phyloP scores from a whole-genome alignment of 2,888 invertebrate genomes.

The Bibio marci region DNA sequence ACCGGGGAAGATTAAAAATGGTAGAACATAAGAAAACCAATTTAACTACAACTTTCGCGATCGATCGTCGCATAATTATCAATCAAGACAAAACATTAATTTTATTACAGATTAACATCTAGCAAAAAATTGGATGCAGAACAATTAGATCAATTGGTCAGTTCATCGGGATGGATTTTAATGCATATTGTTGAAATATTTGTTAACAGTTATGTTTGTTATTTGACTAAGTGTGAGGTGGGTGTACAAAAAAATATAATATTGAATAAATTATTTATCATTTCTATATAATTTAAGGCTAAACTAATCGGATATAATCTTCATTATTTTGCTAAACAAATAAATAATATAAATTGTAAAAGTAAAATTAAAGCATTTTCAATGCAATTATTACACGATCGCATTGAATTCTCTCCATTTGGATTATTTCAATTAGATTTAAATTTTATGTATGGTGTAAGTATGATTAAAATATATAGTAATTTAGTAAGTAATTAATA shows the following conservation, averaged over 20 bases:
- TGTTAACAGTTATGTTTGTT: background rate
- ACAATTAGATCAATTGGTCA: background rate
- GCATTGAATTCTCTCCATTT: slow-evolving; percentile 5
- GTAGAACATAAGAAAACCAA: too few relatives aligned
- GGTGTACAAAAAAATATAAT: background rate
- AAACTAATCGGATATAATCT: slow-evolving; percentile 1
- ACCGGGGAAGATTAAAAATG: too few relatives aligned
- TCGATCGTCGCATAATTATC: too few relatives aligned
- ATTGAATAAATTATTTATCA: background rate
- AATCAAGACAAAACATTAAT: background rate
- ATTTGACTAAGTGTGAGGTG: slow-evolving; percentile 3
- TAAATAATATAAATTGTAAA: background rate
- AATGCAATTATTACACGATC: slow-evolving; percentile 3
- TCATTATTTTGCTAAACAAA: slow-evolving; percentile 3
- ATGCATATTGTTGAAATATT: background rate
- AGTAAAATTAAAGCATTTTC: slow-evolving; percentile 2
- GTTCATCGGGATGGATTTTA: background rate
- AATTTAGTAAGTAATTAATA: too few relatives aligned
- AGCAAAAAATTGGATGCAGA: background rate
- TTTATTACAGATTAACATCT: background rate
- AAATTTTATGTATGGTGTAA: slow-evolving; percentile 5
- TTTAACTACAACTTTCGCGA: too few relatives aligned
- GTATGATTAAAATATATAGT: background rate
- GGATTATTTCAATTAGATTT: slow-evolving; percentile 6
- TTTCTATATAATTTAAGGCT: background rate